Evolutionary conservation across 2,113 vertebrate genomes (phyloP), one percentile per base, ranked within the genome.

Genomic region (Castor canadensis): DNA sequence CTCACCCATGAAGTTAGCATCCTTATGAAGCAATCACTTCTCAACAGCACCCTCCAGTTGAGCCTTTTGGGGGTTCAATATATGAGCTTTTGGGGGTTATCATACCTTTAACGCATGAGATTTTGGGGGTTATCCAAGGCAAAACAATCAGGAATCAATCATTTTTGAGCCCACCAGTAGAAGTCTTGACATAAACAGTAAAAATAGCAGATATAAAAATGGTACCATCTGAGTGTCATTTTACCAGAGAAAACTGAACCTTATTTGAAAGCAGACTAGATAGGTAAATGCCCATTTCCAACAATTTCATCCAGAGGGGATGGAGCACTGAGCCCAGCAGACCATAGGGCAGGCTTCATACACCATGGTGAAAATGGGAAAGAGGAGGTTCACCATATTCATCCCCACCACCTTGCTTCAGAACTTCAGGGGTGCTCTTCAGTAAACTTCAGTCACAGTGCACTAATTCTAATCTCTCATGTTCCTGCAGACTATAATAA

Each of bases 211-310:
- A 35, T 52, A 75, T 49, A 43, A 11, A 84, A 77, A 16, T 28
- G 35, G 54, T 38, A 3, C 10, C 43, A 38, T 49, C 3, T 32
- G 62, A 72, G 12, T 47, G 38, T 82, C 22, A 26, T 35, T n/a
- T 52, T 73, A 40, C 7, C 16, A 45, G 28, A 13, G 56, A 89
- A 69, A 83, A 80, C 58, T 1, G n/a, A n/a, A 40, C 4, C 3
- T 13, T 38, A 43, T 83, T 95, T 88, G 45, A 94, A 64, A 95
- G 94, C 60, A 84, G 67, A 83, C 30, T 62, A 43, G 54, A 43
- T 38, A 69, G 67, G 47, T 19, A 56, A 85, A 83, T 26, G 19
- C n/a, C 80, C 7, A 26, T 9, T 11, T 22, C 40, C 32, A n/a
- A 30, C 43, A 75, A 58, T 13, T 72, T 26, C 24, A 62, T 45